Conservation (phyloP, 2,888 invertebrate genomes). For the Sipunculus nudus region DNA sequence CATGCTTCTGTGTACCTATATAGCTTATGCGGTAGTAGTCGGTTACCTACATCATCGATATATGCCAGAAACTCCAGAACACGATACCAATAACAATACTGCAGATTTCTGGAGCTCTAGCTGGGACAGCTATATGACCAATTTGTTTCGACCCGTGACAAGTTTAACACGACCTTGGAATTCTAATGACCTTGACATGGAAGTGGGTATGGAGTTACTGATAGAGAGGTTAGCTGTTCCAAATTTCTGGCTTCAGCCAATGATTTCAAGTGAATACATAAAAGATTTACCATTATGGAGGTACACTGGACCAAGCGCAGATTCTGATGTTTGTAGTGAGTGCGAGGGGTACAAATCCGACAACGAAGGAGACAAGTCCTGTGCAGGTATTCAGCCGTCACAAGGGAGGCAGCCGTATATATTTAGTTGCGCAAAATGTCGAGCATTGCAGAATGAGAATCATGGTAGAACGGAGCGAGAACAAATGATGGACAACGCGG, state of each 20-base stretch:
- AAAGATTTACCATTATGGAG: constrained; percentile 68
- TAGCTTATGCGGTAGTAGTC: constrained; percentile 47
- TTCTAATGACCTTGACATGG: constrained; percentile 57
- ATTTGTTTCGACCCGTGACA: constrained; percentile 59
- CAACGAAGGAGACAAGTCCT: constrained; percentile 15
- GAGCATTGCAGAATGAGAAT: constrained; percentile 27
- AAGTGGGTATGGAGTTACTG: constrained; percentile 62
- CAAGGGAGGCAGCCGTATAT: constrained; percentile 11
- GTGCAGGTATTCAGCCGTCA: neutral
- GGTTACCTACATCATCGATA: constrained; percentile 33
- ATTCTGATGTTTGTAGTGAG: constrained; percentile 35
- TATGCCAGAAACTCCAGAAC: neutral
- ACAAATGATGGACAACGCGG: constrained; percentile 25
- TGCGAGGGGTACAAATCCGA: constrained; percentile 15
- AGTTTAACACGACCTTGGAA: constrained; percentile 48
- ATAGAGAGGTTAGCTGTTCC: constrained; percentile 67
- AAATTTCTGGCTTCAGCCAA: constrained; percentile 67
- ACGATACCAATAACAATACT: constrained; percentile 14
- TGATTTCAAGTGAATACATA: constrained; percentile 68
- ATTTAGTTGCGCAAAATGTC: constrained; percentile 42
- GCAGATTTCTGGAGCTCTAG: constrained; percentile 66
- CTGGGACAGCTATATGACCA: constrained; percentile 57
- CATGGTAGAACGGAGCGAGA: constrained; percentile 15
- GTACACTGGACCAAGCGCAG: constrained; percentile 38
- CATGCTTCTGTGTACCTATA: constrained; percentile 49